These are phyloP conservation scores for Tapirus terrestris DNA, from an alignment of 2,113 vertebrate genomes.

Conservation along the genomic window DNA sequence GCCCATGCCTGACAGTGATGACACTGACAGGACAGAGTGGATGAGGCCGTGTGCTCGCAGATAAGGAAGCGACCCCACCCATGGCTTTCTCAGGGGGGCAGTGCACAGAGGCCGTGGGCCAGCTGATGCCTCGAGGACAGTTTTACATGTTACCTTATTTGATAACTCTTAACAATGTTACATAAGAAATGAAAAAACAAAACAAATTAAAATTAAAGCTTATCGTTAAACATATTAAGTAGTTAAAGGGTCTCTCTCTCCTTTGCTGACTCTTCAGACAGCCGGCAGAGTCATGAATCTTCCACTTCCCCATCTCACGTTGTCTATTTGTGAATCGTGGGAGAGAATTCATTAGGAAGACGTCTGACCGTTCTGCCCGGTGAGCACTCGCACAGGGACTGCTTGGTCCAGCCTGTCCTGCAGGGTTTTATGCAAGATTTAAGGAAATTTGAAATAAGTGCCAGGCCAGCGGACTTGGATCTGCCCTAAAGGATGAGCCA, in stretches of 20 bases:
- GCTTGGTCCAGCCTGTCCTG: not conserved
- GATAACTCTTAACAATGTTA: not conserved
- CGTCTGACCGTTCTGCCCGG: not conserved
- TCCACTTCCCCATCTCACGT: not conserved
- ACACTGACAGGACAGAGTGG: not conserved
- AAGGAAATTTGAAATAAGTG: not conserved
- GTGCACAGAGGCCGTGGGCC: too few relatives aligned
- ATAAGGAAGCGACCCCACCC: not conserved
- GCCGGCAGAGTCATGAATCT: not conserved
- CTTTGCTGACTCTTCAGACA: not conserved
- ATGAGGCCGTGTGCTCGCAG: not conserved
- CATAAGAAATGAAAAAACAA: not conserved
- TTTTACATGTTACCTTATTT: not conserved
- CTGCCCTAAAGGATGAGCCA: not conserved
- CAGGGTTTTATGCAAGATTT: not conserved
- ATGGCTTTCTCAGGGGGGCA: not conserved
- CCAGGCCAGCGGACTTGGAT: not conserved
- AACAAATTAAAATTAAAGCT: not conserved
- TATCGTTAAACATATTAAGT: not conserved
- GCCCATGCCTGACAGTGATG: not conserved
- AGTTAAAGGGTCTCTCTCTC: not conserved
- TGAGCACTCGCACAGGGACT: not conserved
- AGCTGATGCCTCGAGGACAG: not conserved
- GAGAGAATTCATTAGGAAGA: not conserved
- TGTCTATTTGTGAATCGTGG: not conserved